These are phyloP conservation scores for Sminthopsis crassicaudata DNA, from an alignment of 2,113 vertebrate species.

Conservation along the genomic window DNA sequence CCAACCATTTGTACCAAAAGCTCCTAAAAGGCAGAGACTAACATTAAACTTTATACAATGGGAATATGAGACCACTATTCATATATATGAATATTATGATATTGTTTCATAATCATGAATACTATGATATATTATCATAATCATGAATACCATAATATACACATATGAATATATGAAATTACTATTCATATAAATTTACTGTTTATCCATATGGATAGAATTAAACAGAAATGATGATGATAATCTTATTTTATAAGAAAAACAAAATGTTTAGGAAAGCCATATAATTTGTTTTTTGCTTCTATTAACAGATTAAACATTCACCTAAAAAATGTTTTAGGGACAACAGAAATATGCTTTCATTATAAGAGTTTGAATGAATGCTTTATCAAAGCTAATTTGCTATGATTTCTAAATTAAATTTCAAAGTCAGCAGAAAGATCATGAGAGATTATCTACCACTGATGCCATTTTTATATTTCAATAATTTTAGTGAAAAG, in stretches of 20 bases:
- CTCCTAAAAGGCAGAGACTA: neutral
- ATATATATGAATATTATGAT: neutral
- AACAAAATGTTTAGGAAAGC: neutral
- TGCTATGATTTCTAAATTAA: constrained; percentile 14
- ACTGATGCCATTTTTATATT: neutral
- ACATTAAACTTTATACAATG: neutral
- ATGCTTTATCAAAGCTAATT: neutral
- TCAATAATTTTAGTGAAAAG: constrained; percentile 18
- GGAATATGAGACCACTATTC: neutral
- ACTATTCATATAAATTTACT: neutral
- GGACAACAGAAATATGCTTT: neutral
- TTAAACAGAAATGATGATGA: neutral
- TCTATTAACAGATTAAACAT: neutral
- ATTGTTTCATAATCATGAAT: too few species aligned
- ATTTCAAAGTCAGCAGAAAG: neutral
- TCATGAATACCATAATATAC: too few species aligned
- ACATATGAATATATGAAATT: neutral
- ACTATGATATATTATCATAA: too few species aligned
- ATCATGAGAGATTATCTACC: constrained; percentile 14
- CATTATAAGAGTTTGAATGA: neutral
- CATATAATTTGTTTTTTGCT: neutral
- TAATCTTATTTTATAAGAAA: neutral
- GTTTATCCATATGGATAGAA: neutral
- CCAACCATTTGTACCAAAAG: neutral
- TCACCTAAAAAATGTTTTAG: neutral